Percentiles rank a stretch among this genome's conserved stretches.
These are phyloP conservation scores for Diadema setosum DNA, from an alignment of 35 echinoderm and acorn worm species.

Conservation along the genomic window DNA sequence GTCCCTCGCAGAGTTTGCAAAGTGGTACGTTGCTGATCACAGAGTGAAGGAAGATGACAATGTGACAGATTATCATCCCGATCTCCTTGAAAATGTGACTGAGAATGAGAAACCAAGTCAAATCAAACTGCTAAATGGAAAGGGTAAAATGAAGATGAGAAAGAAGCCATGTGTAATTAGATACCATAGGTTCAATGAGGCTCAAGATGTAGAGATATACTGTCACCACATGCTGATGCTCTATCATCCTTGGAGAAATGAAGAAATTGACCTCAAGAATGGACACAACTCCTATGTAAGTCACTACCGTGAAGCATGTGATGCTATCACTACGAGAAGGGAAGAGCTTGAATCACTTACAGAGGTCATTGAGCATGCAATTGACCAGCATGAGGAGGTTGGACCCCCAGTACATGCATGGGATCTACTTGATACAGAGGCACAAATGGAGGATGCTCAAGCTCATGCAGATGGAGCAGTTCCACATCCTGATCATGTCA, in stretches of 20 bases:
- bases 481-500: too few relatives aligned
- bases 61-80: neutral
- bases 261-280: neutral
- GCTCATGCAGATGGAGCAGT: too few relatives aligned
- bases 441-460: too few relatives aligned
- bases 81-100: too few relatives aligned
- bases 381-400: neutral
- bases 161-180: neutral
- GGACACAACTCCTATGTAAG: neutral
- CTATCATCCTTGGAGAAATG: neutral
- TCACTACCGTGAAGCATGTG: neutral
- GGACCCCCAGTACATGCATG: conserved; percentile 41
- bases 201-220: neutral
- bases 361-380: conserved; percentile 10
- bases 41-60: neutral
- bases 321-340: neutral
- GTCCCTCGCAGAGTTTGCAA: neutral
- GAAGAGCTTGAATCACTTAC: neutral
- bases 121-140: neutral
- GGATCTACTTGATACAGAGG: too few relatives aligned
- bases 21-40: too few relatives aligned
- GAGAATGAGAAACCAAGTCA: too few relatives aligned
- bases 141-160: neutral
- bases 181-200: neutral
- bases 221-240: neutral